Evolutionary conservation across 2,888 invertebrate genomes (phyloP).

Genomic region (Phragmatobia fuliginosa): DNA sequence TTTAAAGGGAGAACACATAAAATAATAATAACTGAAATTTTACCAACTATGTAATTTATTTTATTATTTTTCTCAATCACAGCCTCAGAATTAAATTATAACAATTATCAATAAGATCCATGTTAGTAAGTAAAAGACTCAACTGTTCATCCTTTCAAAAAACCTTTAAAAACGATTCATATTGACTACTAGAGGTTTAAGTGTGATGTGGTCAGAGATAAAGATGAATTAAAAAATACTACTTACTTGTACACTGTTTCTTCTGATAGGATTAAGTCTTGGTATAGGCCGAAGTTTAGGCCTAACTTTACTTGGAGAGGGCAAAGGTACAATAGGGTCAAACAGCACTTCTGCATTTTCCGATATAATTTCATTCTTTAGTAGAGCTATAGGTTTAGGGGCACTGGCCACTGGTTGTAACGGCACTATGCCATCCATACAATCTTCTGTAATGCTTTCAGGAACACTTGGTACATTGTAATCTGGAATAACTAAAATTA

Average conservation of each 20-base stretch:
- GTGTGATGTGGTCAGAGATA: too few species aligned
- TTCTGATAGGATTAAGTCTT: constrained; percentile 87
- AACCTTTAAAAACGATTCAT: too few species aligned
- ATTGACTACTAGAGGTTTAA: too few species aligned
- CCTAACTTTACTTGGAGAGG: constrained; percentile 88
- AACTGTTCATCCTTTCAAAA: too few species aligned
- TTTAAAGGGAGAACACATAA: too few species aligned
- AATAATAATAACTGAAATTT: too few species aligned
- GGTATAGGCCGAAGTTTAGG: constrained; percentile 90
- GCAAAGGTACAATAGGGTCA: constrained; percentile 84
- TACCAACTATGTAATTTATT: too few species aligned
- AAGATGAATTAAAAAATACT: background rate
- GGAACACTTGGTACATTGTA: constrained; percentile 72
- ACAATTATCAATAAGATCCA: too few species aligned
- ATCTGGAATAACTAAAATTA: constrained; percentile 63
- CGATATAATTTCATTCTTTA: constrained; percentile 80
- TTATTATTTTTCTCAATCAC: too few species aligned
- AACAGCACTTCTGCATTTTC: constrained; percentile 80
- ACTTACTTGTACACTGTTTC: constrained; percentile 88
- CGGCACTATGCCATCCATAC: constrained; percentile 80
- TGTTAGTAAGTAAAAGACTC: too few species aligned
- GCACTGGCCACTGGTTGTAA: constrained; percentile 61
- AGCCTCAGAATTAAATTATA: too few species aligned
- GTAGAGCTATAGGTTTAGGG: constrained; percentile 71
- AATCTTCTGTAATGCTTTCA: constrained; percentile 65